Evolutionary conservation across 1,140 invertebrate species (phyloP), one percentile per base, ranked within the genome.

Genomic region (Calephelis nemesis): DNA sequence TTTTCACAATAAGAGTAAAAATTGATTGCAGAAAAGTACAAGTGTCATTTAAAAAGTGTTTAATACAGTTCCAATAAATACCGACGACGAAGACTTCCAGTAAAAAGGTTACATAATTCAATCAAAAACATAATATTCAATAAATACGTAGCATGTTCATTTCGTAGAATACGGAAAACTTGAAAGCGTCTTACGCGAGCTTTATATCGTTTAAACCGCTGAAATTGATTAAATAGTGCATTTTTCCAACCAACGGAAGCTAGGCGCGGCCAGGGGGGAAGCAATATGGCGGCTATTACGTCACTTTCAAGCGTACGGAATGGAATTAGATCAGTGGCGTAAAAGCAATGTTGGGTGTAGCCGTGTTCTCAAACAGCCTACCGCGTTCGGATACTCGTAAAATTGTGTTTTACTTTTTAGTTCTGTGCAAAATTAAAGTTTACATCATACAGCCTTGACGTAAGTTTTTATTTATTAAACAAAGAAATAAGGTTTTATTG

Each of bases 321-420:
- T 77, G 75, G 80, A 90, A 88, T 87, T 89, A 87, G 88, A 87
- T 85, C 88, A 90, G 88, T 90, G 74, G 78, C 79, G 74, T 80
- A 69, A 73, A 75, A 69, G 78, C 80, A 65, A 60, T 70, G 75
- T 63, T 74, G 50, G 40, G 76, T 66, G 64, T 66, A 83, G 74
- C 62, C 74, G 80, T 62, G 74, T 63, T 62, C 48, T 48, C 48
- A n/a, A 49, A 39, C 54, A 39, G 49, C 62, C 49, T 63, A 19
- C 40, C 54, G 58, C 69, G 68, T 69, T 58, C 63, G 45, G 47
- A 67, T 54, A 73, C 70, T 71, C 79, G 77, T 77, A 76, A 65
- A 19, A 54, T 63, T 42, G 54, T 63, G 42, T 63, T 48, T 39
- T 47, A 40, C 40, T 63, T 62, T 66, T 65, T 60, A 62, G 54